Conservation (phyloP, 1,140 invertebrate genomes). For the Aricia agestis region DNA sequence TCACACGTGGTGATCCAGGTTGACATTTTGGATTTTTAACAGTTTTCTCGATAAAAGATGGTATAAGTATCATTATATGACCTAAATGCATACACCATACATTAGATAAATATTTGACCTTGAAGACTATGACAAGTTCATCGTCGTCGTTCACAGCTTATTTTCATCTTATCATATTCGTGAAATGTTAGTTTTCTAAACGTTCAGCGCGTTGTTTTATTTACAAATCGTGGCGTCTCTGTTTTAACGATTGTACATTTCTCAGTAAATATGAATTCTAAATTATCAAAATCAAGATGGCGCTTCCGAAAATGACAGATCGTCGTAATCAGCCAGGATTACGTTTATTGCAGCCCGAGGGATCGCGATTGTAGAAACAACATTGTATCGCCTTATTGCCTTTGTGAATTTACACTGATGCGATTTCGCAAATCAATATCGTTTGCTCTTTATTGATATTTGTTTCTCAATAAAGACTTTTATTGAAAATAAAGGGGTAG, state of each 20-base stretch:
- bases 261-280: not conserved
- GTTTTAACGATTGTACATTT: too few relatives aligned
- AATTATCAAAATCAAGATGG: not conserved
- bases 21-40: not conserved
- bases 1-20: not conserved
- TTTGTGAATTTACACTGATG: conserved; percentile 42
- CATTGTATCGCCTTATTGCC: conserved; percentile 63
- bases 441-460: conserved; percentile 18
- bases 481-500: not conserved
- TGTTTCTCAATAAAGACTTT: not conserved
- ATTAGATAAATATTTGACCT: too few relatives aligned
- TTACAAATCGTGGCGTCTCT: not conserved
- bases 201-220: not conserved
- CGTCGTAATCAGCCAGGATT: conserved; percentile 11
- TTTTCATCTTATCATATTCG: too few relatives aligned
- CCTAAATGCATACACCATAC: too few relatives aligned
- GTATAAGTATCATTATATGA: too few relatives aligned
- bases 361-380: conserved; percentile 58
- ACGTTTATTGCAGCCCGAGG: conserved; percentile 17
- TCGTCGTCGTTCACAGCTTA: too few relatives aligned
- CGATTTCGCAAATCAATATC: conserved; percentile 22
- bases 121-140: too few relatives aligned
- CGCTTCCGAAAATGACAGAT: conserved; percentile 26
- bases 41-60: too few relatives aligned
- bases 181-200: too few relatives aligned